Conservation (phyloP, 2,797 vertebrate species). For the Cyprinella venusta region DNA sequence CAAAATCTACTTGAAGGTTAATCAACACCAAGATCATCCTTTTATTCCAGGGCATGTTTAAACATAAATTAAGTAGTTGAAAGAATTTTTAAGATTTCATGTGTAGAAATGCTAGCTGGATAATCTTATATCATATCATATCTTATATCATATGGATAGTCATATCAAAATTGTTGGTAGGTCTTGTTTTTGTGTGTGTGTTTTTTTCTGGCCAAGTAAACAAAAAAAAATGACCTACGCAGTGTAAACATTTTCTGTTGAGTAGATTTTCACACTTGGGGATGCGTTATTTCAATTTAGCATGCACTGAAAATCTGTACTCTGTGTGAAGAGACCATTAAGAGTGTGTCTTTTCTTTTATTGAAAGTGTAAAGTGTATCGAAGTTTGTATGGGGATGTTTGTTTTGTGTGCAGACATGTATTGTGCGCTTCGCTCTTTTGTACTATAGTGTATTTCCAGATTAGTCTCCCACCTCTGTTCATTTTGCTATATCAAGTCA, state of each 20-base stretch:
- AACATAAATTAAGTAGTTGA: neutral
- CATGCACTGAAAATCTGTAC: neutral
- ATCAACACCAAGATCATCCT: neutral
- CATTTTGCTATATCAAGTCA: conserved; percentile 13
- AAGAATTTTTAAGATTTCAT: neutral
- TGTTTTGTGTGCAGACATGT: neutral
- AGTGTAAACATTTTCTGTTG: neutral
- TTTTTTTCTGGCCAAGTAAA: neutral
- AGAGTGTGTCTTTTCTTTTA: conserved; percentile 7
- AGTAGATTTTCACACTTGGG: neutral
- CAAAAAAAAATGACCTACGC: neutral
- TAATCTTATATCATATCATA: too few relatives aligned
- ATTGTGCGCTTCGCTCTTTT: neutral
- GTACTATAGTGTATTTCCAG: neutral
- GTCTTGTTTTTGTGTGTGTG: neutral
- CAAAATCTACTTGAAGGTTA: neutral
- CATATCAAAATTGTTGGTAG: neutral
- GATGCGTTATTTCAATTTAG: conserved; percentile 1
- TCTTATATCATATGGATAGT: too few relatives aligned
- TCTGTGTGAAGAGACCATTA: conserved; percentile 1
- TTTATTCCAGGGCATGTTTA: neutral
- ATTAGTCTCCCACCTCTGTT: conserved; percentile 17
- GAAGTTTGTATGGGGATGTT: neutral
- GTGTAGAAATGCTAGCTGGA: neutral
- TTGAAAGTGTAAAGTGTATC: neutral